These are phyloP conservation scores for Gymnogyps californianus DNA, from an alignment of 2,113 vertebrate genomes.

Conservation along the genomic window DNA sequence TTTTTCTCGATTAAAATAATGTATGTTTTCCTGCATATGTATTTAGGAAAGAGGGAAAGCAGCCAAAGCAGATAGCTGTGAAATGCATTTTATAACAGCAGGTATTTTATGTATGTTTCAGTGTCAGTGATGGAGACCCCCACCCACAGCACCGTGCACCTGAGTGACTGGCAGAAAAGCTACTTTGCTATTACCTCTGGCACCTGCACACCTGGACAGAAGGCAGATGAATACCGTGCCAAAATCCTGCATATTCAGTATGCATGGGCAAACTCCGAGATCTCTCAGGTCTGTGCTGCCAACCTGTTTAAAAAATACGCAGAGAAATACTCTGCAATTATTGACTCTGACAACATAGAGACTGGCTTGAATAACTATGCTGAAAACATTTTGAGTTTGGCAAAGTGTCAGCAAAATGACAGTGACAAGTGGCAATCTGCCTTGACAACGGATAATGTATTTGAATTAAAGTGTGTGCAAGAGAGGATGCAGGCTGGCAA, in stretches of 20 bases:
- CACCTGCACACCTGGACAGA: constrained; percentile 83
- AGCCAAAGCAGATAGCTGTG: neutral
- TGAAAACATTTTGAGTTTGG: constrained; percentile 83
- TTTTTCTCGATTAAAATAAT: neutral
- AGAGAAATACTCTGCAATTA: constrained; percentile 84
- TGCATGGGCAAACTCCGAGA: constrained; percentile 87
- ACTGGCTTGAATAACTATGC: constrained; percentile 93
- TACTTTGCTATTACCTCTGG: constrained; percentile 86
- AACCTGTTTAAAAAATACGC: constrained; percentile 84
- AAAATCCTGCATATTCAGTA: constrained; percentile 89
- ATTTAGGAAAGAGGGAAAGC: neutral
- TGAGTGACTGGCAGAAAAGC: constrained; percentile 92
- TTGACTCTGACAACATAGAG: constrained; percentile 86
- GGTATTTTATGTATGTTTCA: neutral
- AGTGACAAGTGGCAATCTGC: constrained; percentile 91
- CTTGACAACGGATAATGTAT: constrained; percentile 78
- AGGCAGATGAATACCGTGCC: constrained; percentile 88
- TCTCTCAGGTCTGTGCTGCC: constrained; percentile 83
- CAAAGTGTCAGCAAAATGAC: constrained; percentile 83
- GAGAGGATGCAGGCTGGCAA: constrained; percentile 75
- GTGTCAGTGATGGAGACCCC: constrained; percentile 55
- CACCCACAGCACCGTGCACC: constrained; percentile 75
- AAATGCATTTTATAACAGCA: neutral
- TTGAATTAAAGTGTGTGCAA: constrained; percentile 81
- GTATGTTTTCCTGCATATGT: neutral